These are phyloP conservation scores for Hydrophis major DNA, from an alignment of 2,797 vertebrate species.

Conservation along the genomic window DNA sequence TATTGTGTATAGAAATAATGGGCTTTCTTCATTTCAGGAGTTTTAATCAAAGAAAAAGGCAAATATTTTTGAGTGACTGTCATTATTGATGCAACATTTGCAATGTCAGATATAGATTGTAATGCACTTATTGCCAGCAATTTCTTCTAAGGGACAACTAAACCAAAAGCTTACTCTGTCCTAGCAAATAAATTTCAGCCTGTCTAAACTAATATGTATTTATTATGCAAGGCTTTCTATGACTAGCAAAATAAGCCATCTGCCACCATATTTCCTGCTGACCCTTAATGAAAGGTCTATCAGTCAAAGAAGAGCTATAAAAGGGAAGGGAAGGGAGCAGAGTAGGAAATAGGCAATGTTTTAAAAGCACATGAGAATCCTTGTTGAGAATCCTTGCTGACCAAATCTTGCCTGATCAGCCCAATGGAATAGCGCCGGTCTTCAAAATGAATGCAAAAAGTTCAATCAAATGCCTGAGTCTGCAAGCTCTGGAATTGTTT, in stretches of 20 bases:
- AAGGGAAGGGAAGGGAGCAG: neutral
- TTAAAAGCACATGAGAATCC: neutral
- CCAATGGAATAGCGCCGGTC: constrained; percentile 10
- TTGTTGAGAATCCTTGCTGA: neutral
- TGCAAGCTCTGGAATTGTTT: neutral
- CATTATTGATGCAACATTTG: constrained; percentile 26
- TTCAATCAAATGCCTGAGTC: constrained; percentile 20
- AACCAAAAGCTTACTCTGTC: constrained; percentile 41
- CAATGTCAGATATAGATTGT: neutral
- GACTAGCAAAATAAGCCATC: constrained; percentile 72
- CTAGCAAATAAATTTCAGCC: constrained; percentile 60
- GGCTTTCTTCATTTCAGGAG: neutral
- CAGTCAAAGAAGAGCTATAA: constrained; percentile 50
- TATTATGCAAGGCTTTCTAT: constrained; percentile 73
- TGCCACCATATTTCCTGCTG: constrained; percentile 66
- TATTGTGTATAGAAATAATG: neutral
- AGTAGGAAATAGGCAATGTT: neutral
- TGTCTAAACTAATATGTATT: constrained; percentile 57
- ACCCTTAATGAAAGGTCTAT: constrained; percentile 71
- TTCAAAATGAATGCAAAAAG: constrained; percentile 15
- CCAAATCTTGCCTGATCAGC: constrained; percentile 12
- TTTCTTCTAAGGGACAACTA: constrained; percentile 57
- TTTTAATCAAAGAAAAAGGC: neutral
- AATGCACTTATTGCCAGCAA: constrained; percentile 23
- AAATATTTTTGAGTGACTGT: neutral